A percentile compares a stretch with the other conserved stretches of the same genome.
phyloP scores from a whole-genome alignment of 2,797 vertebrate genomes.

The Naso thynnoides region DNA sequence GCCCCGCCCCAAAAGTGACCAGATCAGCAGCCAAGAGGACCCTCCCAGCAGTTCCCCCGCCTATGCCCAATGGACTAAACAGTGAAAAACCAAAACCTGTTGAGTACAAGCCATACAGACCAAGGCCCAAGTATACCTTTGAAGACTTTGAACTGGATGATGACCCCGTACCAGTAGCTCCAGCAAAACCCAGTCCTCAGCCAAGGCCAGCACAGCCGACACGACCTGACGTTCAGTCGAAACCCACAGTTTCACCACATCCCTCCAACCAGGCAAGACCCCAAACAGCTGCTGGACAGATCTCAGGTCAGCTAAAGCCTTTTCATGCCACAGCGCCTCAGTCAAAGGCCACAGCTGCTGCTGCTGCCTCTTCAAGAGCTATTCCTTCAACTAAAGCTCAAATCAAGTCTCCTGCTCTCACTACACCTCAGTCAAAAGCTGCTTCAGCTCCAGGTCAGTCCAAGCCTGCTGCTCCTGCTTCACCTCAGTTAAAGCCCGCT shows the following conservation, averaged over 20 bases:
- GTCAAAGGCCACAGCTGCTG: slow-evolving; percentile 32
- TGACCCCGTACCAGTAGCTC: slow-evolving; percentile 71
- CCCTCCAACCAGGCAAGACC: slow-evolving; percentile 52
- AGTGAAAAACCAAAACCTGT: slow-evolving; percentile 77
- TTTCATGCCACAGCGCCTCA: slow-evolving; percentile 15
- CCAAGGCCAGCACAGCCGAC: slow-evolving; percentile 18
- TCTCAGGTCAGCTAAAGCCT: slow-evolving; percentile 67
- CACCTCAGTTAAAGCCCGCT: slow-evolving; percentile 36
- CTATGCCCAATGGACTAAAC: slow-evolving; percentile 86
- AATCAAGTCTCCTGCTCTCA: slow-evolving; percentile 31
- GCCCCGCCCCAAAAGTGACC: slow-evolving; percentile 68
- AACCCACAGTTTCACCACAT: slow-evolving; percentile 42
- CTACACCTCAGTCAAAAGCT: slow-evolving; percentile 29
- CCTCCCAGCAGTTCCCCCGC: slow-evolving; percentile 82
- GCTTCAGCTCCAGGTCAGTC: slow-evolving; percentile 35
- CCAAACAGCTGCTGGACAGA: slow-evolving; percentile 50
- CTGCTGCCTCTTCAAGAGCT: slow-evolving; percentile 36
- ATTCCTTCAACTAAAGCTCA: slow-evolving; percentile 11
- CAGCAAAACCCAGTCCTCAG: slow-evolving; percentile 41
- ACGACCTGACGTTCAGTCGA: slow-evolving; percentile 40
- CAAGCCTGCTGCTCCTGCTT: slow-evolving; percentile 37
- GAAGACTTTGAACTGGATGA: slow-evolving; percentile 88
- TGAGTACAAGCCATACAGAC: slow-evolving; percentile 86
- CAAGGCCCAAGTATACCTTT: slow-evolving; percentile 84
- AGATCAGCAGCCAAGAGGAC: slow-evolving; percentile 71